Percentiles rank a stretch among this genome's conserved stretches.
Evolutionary conservation across 2,113 vertebrate genomes (phyloP).

Genomic region (Bos indicus): DNA sequence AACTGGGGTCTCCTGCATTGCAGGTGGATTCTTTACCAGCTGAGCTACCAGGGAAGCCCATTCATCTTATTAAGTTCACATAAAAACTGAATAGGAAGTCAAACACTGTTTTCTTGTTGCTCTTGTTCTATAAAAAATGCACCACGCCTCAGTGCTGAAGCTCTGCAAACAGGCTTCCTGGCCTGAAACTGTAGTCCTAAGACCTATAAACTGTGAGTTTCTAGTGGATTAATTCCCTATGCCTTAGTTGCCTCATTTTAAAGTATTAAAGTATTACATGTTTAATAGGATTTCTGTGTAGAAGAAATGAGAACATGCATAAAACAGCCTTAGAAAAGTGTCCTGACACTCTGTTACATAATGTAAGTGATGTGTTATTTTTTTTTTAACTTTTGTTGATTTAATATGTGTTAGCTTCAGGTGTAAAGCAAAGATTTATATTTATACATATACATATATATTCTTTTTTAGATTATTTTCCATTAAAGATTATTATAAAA

Average conservation of each 20-base stretch:
- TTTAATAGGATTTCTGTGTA: background rate
- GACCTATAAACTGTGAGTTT: background rate
- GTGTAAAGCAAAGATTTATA: background rate
- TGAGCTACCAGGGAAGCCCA: background rate
- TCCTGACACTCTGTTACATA: background rate
- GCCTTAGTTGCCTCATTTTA: background rate
- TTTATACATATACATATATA: background rate
- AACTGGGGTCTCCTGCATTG: background rate
- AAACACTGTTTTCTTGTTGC: background rate
- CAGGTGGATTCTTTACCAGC: background rate
- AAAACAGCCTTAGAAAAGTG: background rate
- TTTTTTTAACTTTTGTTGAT: background rate
- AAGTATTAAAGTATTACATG: background rate
- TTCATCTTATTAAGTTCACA: background rate
- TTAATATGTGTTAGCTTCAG: background rate
- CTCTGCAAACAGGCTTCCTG: background rate
- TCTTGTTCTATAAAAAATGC: background rate
- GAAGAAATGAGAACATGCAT: background rate
- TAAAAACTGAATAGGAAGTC: background rate
- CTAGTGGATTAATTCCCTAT: background rate
- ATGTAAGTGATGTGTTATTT: background rate
- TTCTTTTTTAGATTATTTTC: background rate
- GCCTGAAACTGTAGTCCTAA: accelerated
- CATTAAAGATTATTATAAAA: background rate
- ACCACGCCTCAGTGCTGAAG: background rate